Evolutionary conservation across 2,113 vertebrate genomes (phyloP).

Genomic region (Myanophis thanlyinensis): DNA sequence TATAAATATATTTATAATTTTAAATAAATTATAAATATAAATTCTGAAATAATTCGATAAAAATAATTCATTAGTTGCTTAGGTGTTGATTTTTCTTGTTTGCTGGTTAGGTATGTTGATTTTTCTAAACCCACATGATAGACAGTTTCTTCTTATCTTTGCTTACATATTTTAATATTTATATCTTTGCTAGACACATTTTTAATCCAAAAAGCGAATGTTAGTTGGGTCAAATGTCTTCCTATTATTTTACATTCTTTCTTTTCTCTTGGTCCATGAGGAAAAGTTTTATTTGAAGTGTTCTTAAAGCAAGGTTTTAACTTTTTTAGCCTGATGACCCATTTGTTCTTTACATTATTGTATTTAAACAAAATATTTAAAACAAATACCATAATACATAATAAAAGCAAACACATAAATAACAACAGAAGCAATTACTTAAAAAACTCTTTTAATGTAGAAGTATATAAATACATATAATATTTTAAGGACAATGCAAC

Average conservation of each 20-base stretch:
- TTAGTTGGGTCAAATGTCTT: not conserved
- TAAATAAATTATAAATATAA: too few relatives aligned
- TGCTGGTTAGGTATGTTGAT: not conserved
- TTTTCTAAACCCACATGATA: not conserved
- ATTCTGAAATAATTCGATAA: too few relatives aligned
- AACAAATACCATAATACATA: not conserved
- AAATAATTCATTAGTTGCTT: not conserved
- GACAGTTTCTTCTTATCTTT: not conserved
- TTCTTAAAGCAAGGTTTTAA: not conserved
- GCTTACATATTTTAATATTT: not conserved
- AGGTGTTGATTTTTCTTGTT: not conserved
- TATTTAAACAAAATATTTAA: not conserved
- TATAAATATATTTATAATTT: too few relatives aligned
- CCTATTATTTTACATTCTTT: not conserved
- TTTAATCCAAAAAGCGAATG: not conserved
- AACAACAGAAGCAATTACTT: not conserved
- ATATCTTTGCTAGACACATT: not conserved
- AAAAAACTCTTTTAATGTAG: not conserved
- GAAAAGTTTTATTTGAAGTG: not conserved
- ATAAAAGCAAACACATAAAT: not conserved
- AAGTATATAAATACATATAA: not conserved
- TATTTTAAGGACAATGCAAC: not conserved
- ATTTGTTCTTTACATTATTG: not conserved
- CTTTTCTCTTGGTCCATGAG: not conserved
- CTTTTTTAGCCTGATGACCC: not conserved